A percentile compares a stretch with the other conserved stretches of the same genome.
These are phyloP conservation scores for Stegana nigrithorax DNA, from an alignment of 2,888 invertebrate species.

Conservation along the genomic window DNA sequence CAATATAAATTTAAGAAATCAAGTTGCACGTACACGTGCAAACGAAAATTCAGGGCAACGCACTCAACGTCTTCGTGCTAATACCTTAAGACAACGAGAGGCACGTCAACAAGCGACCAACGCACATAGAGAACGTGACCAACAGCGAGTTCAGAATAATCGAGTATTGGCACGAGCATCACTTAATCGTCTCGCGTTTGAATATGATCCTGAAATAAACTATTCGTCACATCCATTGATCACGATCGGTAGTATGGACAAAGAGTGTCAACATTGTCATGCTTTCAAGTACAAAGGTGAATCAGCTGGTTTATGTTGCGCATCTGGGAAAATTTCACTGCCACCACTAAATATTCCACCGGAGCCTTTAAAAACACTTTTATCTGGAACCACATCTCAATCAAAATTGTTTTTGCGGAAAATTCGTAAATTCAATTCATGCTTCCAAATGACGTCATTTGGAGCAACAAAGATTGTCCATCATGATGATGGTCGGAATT, in stretches of 20 bases:
- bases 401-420: constrained; percentile 23
- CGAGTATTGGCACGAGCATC: constrained; percentile 25
- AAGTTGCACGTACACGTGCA: not conserved
- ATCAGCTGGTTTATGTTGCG: constrained; percentile 22
- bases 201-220: constrained; percentile 26
- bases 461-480: constrained; percentile 19
- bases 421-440: constrained; percentile 15
- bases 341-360: constrained; percentile 15
- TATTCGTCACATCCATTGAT: constrained; percentile 29
- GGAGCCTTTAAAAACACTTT: constrained; percentile 12
- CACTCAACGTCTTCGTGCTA: too few species aligned
- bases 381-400: constrained; percentile 13
- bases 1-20: constrained; percentile 6
- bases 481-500: not conserved
- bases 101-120: too few species aligned
- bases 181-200: constrained; percentile 27
- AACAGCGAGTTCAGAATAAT: too few species aligned
- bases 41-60: not conserved
- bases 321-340: constrained; percentile 21
- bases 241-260: constrained; percentile 23
- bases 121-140: too few species aligned
- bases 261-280: constrained; percentile 30
- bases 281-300: constrained; percentile 23
- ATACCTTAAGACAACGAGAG: too few species aligned
- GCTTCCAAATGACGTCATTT: constrained; percentile 20